A percentile compares a stretch with the other conserved stretches of the same genome.
Evolutionary conservation across 2,797 vertebrate genomes (phyloP).

Genomic region (Prunella strophiata): DNA sequence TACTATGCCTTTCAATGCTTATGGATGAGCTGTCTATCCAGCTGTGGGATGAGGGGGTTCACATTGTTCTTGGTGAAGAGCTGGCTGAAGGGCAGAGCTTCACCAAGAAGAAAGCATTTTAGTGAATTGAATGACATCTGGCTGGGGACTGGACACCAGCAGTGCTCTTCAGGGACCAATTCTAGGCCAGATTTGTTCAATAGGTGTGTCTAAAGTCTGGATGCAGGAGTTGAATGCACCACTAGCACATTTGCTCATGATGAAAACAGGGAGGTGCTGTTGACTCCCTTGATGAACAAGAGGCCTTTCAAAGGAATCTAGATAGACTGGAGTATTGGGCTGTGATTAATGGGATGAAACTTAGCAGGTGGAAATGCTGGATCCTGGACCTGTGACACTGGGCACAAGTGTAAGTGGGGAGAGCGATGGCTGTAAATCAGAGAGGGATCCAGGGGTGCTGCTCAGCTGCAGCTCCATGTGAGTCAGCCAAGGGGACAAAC

Average conservation of each 20-base stretch:
- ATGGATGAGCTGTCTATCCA: neutral
- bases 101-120: neutral
- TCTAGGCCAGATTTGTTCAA: neutral
- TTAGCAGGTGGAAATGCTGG: neutral
- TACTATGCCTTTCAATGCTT: neutral
- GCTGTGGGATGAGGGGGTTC: neutral
- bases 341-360: neutral
- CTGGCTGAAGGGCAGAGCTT: neutral
- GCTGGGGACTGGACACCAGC: neutral
- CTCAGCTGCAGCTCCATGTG: neutral
- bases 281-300: no score
- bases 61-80: neutral
- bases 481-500: neutral
- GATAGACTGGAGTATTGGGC: neutral
- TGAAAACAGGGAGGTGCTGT: neutral
- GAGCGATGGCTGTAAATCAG: neutral
- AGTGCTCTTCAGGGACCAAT: neutral
- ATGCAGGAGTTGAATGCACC: neutral
- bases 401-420: neutral
- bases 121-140: neutral
- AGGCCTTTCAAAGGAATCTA: neutral
- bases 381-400: neutral
- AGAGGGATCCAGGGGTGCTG: neutral
- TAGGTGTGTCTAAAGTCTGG: neutral
- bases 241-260: accelerated